A percentile compares a stretch with the other conserved stretches of the same genome.
Evolutionary conservation across 2,113 vertebrate species (phyloP).

Genomic region (Cariama cristata): DNA sequence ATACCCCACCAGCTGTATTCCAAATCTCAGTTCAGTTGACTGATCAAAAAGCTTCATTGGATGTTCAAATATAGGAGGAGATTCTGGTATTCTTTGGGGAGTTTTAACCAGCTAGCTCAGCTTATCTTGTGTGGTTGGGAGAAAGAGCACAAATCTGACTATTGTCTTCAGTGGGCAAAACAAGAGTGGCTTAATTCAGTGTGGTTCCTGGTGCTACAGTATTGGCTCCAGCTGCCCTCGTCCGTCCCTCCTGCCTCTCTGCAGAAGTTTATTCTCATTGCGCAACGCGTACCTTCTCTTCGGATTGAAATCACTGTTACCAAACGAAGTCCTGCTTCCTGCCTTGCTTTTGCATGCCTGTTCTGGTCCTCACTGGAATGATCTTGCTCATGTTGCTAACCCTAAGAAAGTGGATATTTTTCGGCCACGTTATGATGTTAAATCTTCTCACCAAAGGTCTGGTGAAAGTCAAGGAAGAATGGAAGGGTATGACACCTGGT

Average conservation of each 20-base stretch:
- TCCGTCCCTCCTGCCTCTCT: not conserved
- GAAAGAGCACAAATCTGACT: not conserved
- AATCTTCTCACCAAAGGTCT: not conserved
- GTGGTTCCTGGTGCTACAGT: not conserved
- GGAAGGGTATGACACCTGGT: not conserved
- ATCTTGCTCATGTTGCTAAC: not conserved
- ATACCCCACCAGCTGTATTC: not conserved
- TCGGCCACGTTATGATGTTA: not conserved
- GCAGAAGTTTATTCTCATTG: not conserved
- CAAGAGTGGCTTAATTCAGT: not conserved
- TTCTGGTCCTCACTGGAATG: not conserved
- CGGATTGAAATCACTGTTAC: not conserved
- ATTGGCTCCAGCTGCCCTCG: not conserved
- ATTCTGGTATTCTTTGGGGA: not conserved
- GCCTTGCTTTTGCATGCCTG: not conserved
- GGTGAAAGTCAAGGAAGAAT: not conserved
- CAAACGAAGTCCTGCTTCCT: not conserved
- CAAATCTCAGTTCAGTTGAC: not conserved
- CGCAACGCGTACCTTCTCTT: not conserved
- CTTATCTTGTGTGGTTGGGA: not conserved
- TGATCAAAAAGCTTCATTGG: not conserved
- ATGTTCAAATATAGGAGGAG: not conserved
- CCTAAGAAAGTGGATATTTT: not conserved
- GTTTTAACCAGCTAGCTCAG: not conserved
- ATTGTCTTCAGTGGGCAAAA: not conserved